A percentile compares a stretch with the other conserved stretches of the same genome.
These are phyloP conservation scores for Drosophila macrospina DNA, from an alignment of 2,888 invertebrate genomes.

Conservation along the genomic window DNA sequence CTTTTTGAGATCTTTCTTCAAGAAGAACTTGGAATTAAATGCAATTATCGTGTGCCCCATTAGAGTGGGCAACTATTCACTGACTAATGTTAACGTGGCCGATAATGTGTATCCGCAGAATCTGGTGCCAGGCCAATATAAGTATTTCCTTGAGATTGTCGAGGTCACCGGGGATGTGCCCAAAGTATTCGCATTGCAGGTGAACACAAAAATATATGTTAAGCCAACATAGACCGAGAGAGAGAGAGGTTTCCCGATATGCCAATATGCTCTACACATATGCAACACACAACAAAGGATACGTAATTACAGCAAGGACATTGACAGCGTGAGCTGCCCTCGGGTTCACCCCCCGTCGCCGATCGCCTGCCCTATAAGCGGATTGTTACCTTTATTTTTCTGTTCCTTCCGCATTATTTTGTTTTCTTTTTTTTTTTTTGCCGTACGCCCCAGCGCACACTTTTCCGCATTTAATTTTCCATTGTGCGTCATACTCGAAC, in stretches of 20 bases:
- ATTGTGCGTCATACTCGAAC: slow-evolving; percentile 68
- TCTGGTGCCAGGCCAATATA: slow-evolving; percentile 54
- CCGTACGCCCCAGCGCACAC: slow-evolving; percentile 10
- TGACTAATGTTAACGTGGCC: slow-evolving; percentile 38
- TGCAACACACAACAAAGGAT: slow-evolving; percentile 46
- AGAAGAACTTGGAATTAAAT: slow-evolving; percentile 29
- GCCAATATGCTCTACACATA: not conserved
- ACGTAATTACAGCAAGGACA: slow-evolving; percentile 70
- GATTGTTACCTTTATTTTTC: slow-evolving; percentile 60
- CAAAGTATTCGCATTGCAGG: slow-evolving; percentile 68
- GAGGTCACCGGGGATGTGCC: slow-evolving; percentile 59
- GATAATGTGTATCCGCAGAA: slow-evolving; percentile 42
- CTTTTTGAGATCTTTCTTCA: slow-evolving; percentile 51
- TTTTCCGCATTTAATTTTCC: slow-evolving; percentile 62
- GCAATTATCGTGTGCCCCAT: slow-evolving; percentile 56
- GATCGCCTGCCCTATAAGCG: slow-evolving; percentile 57
- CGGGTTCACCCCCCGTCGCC: slow-evolving; percentile 36
- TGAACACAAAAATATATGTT: slow-evolving; percentile 48
- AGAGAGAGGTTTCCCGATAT: not conserved
- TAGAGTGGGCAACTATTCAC: slow-evolving; percentile 50
- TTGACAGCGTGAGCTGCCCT: slow-evolving; percentile 18
- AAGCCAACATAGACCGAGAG: not conserved
- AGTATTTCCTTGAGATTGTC: slow-evolving; percentile 61
- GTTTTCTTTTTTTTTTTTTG: not conserved
- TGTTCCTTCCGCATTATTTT: no score